Evolutionary conservation across 1,140 invertebrate species (phyloP), one percentile per base, ranked within the genome.

Genomic region (Drosophila teissieri): DNA sequence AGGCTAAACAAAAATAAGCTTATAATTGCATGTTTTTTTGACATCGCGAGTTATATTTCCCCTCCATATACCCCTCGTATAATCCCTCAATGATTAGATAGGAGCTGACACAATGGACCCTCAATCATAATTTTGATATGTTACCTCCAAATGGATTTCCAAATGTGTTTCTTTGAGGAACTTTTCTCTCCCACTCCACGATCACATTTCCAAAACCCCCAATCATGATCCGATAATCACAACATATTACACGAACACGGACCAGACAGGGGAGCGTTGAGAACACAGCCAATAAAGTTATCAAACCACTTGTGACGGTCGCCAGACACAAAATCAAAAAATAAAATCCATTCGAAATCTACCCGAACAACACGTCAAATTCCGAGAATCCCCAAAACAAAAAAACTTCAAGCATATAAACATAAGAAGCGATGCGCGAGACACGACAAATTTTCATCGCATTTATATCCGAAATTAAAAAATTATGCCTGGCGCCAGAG

Each of bases 381-480:
- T 86, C 81, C 34, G 10, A 63, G 82, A 77, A 86, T 73, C 53
- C 40, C 61, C 36, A 12, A 22, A 2, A 75, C 36, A 12, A 22
- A 2, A 75, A 73, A 39, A 53, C 48, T 34, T 12, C 14, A 40
- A 57, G 57, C 37, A 57, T 45, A 44, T 54, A 61, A 63, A 57
- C 56, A 45, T 65, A 42, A 64, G 61, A 65, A 44, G 31, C 54
- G 36, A 48, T 45, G 40, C 57, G 53, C 34, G 56, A 72, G 55
- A 46, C 34, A 70, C 67, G 81, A 86, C 78, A 86, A 74, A 80
- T 84, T 79, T 79, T 74, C 55, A 85, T 60, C 60, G 82, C 67
- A 80, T 72, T 83, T 65, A 53, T 69, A 69, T 84, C 49, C 58
- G 48, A 73, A 81, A 85, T 64, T 70, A 79, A 81, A 73, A 77